Conservation (phyloP, 2,797 vertebrate genomes). For the Acanthurus tractus region DNA sequence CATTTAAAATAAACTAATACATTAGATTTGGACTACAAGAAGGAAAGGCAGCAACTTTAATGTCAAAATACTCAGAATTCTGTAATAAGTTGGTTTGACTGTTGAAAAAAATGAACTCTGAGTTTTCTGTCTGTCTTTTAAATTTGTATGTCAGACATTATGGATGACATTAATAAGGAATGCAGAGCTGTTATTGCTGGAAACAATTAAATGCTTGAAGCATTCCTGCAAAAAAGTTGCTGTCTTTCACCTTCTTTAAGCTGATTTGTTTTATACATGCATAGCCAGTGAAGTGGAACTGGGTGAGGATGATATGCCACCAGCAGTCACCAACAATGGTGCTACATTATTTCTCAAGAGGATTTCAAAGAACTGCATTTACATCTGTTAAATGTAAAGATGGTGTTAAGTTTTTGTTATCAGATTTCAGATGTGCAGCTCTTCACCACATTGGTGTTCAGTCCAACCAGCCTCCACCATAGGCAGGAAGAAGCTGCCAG, state of each 20-base stretch:
- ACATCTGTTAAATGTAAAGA: slow-evolving; percentile 9
- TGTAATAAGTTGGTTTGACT: not conserved
- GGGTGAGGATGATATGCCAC: slow-evolving; percentile 33
- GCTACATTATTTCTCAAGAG: slow-evolving; percentile 41
- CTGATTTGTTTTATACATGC: slow-evolving; percentile 2
- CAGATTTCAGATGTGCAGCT: slow-evolving; percentile 6
- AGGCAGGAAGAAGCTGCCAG: not conserved
- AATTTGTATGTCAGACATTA: not conserved
- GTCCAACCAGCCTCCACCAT: not conserved
- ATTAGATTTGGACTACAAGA: not conserved
- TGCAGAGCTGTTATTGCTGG: not conserved
- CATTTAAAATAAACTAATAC: not conserved
- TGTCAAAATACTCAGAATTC: not conserved
- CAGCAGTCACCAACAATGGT: slow-evolving; percentile 58
- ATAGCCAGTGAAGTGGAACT: slow-evolving; percentile 11
- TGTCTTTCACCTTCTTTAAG: slow-evolving; percentile 1
- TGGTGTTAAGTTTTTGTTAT: slow-evolving; percentile 12
- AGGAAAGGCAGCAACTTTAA: slow-evolving; percentile 16
- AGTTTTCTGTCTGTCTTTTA: not conserved
- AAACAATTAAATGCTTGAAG: not conserved
- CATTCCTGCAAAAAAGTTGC: slow-evolving; percentile 3
- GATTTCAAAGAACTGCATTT: slow-evolving; percentile 36
- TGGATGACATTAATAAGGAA: not conserved
- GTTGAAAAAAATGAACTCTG: not conserved
- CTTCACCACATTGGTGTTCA: slow-evolving; percentile 17